A percentile compares a stretch with the other conserved stretches of the same genome.
phyloP scores from a whole-genome alignment of 2,797 vertebrate genomes.

The Fringilla coelebs region DNA sequence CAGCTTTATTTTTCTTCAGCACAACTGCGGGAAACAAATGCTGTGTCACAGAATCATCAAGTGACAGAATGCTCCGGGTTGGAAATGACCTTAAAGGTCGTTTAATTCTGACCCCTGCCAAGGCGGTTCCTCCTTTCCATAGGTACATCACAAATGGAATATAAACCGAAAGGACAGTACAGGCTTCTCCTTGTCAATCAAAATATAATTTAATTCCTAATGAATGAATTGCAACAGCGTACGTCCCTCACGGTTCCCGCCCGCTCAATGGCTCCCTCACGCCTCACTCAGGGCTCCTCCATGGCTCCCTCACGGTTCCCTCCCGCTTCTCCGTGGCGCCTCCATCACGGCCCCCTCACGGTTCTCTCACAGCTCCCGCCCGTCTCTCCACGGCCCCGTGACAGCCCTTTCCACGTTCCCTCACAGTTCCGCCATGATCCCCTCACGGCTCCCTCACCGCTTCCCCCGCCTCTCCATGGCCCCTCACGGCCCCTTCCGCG shows the following conservation, averaged over 20 bases:
- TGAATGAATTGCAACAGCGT: rapidly evolving
- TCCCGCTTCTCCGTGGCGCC: too few relatives aligned
- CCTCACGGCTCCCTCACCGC: neutral
- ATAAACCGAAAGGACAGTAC: neutral
- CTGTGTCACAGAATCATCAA: neutral
- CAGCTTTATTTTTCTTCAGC: neutral
- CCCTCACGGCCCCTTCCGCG: neutral
- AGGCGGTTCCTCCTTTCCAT: neutral
- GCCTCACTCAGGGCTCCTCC: neutral
- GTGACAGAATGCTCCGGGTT: neutral
- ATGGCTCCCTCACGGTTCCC: neutral
- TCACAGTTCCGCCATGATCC: neutral
- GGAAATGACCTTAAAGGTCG: neutral
- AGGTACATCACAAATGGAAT: neutral
- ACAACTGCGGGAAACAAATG: neutral
- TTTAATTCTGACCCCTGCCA: neutral
- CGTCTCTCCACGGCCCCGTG: too few relatives aligned
- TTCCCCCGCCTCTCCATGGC: neutral
- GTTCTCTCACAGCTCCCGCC: neutral
- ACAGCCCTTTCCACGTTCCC: too few relatives aligned
- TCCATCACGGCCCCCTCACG: neutral
- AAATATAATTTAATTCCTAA: neutral
- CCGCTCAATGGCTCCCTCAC: neutral
- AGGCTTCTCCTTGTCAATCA: neutral
- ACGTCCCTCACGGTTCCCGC: rapidly evolving